phyloP scores from a whole-genome alignment of 2,888 invertebrate species.

The Campaea margaritaria region DNA sequence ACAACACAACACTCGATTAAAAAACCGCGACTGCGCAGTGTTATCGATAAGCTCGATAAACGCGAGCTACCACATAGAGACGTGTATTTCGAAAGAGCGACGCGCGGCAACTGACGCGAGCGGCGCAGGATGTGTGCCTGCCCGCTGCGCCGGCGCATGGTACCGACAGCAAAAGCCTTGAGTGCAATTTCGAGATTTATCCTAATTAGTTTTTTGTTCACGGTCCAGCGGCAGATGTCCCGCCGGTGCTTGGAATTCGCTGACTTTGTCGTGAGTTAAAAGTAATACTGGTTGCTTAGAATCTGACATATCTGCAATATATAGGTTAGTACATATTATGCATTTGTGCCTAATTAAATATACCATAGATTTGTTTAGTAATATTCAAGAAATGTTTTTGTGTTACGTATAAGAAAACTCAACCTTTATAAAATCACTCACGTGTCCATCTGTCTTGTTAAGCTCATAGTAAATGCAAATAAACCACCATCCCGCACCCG shows the following conservation, averaged over 20 bases:
- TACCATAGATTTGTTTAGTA: no score
- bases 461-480: no score
- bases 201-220: conserved; percentile 48
- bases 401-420: no score
- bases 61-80: conserved; percentile 40
- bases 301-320: neutral
- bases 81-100: conserved; percentile 48
- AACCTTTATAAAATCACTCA: no score
- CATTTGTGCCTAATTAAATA: no score
- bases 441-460: no score
- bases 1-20: conserved; percentile 61
- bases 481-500: no score
- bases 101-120: conserved; percentile 58
- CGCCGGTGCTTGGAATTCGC: conserved; percentile 32
- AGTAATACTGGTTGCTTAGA: conserved; percentile 12
- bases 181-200: conserved; percentile 74
- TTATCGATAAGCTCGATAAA: conserved; percentile 56
- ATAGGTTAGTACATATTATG: neutral
- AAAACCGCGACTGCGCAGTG: conserved; percentile 55
- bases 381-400: no score
- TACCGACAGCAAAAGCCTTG: conserved; percentile 50
- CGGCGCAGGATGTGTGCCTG: conserved; percentile 39
- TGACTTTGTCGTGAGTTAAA: conserved; percentile 9
- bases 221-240: conserved; percentile 30
- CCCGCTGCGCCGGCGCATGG: conserved; percentile 57